phyloP scores from a whole-genome alignment of 2,888 invertebrate species.

The Thymelicus lineola region DNA sequence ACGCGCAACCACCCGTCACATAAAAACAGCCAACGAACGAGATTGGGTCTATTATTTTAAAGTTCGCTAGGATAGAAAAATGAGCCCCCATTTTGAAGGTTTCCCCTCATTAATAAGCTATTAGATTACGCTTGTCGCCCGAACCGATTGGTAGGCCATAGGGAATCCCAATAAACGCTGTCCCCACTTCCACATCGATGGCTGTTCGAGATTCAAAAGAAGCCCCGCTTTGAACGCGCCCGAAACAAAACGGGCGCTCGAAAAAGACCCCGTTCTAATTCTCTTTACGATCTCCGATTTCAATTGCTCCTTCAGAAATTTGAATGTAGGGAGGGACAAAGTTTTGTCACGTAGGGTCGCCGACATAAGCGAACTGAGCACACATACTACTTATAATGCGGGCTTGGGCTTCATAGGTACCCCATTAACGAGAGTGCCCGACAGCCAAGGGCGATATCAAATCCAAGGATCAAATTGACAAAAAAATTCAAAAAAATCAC shows the following conservation, averaged over 20 bases:
- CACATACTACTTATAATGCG: conserved; percentile 72
- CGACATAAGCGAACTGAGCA: conserved; percentile 62
- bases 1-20: conserved; percentile 61
- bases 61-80: conserved; percentile 80
- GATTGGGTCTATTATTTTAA: conserved; percentile 73
- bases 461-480: conserved; percentile 80
- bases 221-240: conserved; percentile 77
- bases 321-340: conserved; percentile 84
- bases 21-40: conserved; percentile 63
- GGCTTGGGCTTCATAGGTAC: conserved; percentile 78
- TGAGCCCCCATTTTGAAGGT: conserved; percentile 72
- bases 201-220: conserved; percentile 83
- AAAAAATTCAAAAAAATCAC: conserved; percentile 63
- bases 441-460: conserved; percentile 76
- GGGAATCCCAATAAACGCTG: conserved; percentile 83
- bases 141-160: conserved; percentile 82
- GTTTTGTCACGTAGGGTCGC: conserved; percentile 84
- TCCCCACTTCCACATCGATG: conserved; percentile 83
- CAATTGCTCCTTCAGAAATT: conserved; percentile 85
- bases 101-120: conserved; percentile 85
- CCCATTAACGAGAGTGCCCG: conserved; percentile 82
- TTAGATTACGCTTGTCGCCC: conserved; percentile 82
- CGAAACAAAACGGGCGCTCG: conserved; percentile 81
- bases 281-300: conserved; percentile 85
- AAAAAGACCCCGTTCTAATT: conserved; percentile 84